Base-by-base conservation (phyloP, 1,140 invertebrate species). In the Coelopa frigida region DNA sequence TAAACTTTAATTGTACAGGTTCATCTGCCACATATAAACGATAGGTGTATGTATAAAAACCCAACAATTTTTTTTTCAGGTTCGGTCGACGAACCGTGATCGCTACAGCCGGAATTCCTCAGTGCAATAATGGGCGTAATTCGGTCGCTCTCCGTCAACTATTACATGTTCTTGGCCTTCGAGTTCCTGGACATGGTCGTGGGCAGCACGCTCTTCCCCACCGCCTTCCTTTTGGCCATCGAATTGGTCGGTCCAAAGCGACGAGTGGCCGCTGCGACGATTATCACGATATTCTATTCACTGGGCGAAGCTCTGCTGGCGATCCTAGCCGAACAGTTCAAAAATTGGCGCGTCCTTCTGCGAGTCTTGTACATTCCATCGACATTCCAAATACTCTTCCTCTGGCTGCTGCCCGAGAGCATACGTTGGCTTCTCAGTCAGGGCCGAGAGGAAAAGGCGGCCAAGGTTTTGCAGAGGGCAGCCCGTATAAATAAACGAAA, bases 181-280 rank as follows among this genome's bases (percentile, higher is more conserved):
- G 82, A 84, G 61, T 83, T 84, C 49, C 58, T 83, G 23, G 82
- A 84, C 55, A 68, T 61, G 59, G 72, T 68, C 5, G 73, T 80
- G 23, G 76, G 77, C 11, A 75, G 80, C 36, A 80, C 80, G 3
- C 75, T 80, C 24, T 84, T 82, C 52, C 77, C 75, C 40, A 75
- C 78, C 3, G 74, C 75, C 18, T 81, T 79, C 63, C 58, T 77
- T 48, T 52, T 77, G 50, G 87, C 82, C 22, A 78, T 90, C 61
- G 88, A 92, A 61, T 72, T 87, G 50, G 82, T 88, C 0, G 83
- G 82, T 1, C 80, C 83, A 2, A 78, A 79, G 52, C 80, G 83
- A 49, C 73, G 89, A 48, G 83, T 87, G 1, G 74, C 87, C 10
- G 83, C 79, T 35, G 84, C 84, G 10, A 81, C 84, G 0, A 63